Base-by-base conservation (phyloP, 37 sponge, comb jelly and placozoan species). In the Chondrilla cf. caribensis region DNA sequence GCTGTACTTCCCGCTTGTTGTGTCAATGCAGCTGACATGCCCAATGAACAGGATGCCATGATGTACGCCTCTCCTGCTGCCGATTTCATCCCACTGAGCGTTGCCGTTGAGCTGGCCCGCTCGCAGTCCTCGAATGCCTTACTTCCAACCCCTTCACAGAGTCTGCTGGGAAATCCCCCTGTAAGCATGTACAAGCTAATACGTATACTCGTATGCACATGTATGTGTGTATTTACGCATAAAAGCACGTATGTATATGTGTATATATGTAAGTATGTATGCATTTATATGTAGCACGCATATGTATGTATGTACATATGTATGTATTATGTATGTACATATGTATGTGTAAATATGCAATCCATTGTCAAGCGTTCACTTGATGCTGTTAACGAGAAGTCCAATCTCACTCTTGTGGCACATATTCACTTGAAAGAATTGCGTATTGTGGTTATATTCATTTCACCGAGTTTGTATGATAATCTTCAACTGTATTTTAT, bases 51-150 rank as follows among this genome's bases (percentile, higher is more conserved):
- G 21, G 54, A 58, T 35, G 93, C 93, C 26, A 77, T 92, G 89
- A 76, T 84, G 1, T 83, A 87, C 7, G 93, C 93, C 2, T 89
- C 93, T 0, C 91, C 91, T 32, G 88, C 91, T 2, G 82, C 87
- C 0, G 91, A 88, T 29, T 54, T 84, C 14, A 86, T 85, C 29
- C 43, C 71, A 72, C 62, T 70, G 38, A 81, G 39, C 17, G 28
- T 35, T 21, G 71, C 51, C 17, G 55, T 66, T 1, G 38, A 54
- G 26, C 70, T 41, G 71, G 54, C 47, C 19, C 58, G 58, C 33
- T 21, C 54, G 1, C 58, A 58, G 58, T 76, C 82, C 39, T 81
- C 86, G 1, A 82, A 86, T 14, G 88, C 91, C 29, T 88, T 91
- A 41, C 88, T 91, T n/a, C 91, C 91, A 18, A 91, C 91, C 3